Percentiles rank a stretch among this genome's conserved stretches.
Evolutionary conservation across 1,140 invertebrate species (phyloP).

Genomic region (Drosophila kikkawai): DNA sequence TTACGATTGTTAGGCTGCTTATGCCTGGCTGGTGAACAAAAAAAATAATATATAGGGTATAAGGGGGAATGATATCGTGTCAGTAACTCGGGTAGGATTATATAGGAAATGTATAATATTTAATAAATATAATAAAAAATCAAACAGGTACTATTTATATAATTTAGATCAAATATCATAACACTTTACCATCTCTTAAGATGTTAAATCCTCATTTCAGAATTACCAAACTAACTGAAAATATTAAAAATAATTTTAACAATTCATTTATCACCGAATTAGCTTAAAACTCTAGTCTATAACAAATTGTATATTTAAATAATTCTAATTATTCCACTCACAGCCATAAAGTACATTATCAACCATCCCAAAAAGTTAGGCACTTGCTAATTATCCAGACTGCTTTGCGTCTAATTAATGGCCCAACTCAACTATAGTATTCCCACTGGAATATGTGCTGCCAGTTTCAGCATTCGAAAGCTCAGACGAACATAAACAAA

Average conservation of each 20-base stretch:
- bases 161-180: neutral
- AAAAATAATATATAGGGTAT: neutral
- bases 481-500: constrained; percentile 10
- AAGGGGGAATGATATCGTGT: neutral
- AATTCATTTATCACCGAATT: no score
- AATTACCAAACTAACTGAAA: neutral
- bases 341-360: constrained; percentile 6
- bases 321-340: constrained; percentile 1
- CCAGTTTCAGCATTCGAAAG: constrained; percentile 8
- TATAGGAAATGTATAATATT: neutral
- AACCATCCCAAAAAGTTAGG: constrained; percentile 8
- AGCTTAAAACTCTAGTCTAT: neutral
- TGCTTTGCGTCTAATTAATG: constrained; percentile 19
- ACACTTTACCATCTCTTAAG: neutral
- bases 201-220: no score
- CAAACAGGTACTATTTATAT: no score
- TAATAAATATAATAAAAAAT: neutral
- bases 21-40: constrained; percentile 17
- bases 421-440: neutral
- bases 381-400: constrained; percentile 28
- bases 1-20: constrained; percentile 50
- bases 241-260: neutral
- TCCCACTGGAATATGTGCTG: constrained; percentile 5
- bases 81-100: neutral
- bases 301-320: neutral